Percentiles rank a stretch among this genome's conserved stretches.
phyloP scores from a whole-genome alignment of 2,797 vertebrate genomes.

The Pterois miles region DNA sequence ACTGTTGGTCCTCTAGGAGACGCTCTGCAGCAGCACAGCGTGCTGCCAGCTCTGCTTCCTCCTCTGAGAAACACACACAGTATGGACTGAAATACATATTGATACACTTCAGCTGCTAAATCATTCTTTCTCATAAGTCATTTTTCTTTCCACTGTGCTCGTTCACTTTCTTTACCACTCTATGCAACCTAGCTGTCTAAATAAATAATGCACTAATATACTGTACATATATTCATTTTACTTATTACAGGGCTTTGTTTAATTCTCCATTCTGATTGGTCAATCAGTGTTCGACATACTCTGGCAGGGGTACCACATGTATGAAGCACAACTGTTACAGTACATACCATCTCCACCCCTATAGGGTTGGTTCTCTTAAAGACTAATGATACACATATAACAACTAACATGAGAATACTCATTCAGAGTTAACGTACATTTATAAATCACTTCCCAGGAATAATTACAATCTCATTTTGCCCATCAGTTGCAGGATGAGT shows the following conservation, averaged over 20 bases:
- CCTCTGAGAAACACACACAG: conserved; percentile 56
- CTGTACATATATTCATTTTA: neutral
- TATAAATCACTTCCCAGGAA: neutral
- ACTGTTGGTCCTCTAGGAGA: conserved; percentile 87
- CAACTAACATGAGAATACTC: neutral
- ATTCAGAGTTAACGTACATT: neutral
- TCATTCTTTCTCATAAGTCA: neutral
- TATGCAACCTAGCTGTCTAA: neutral
- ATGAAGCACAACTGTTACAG: neutral
- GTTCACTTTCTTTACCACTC: neutral
- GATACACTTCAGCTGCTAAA: neutral
- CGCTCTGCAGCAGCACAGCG: conserved; percentile 86
- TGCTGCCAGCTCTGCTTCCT: conserved; percentile 85
- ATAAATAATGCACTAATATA: neutral
- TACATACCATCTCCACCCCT: neutral
- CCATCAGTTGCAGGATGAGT: neutral
- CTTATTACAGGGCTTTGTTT: no score
- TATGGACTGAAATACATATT: neutral
- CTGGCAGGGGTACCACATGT: neutral
- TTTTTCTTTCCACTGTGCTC: neutral
- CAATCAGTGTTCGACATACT: no score
- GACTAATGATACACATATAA: neutral
- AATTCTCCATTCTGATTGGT: no score
- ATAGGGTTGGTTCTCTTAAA: neutral
- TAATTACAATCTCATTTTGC: neutral